phyloP scores from a whole-genome alignment of 2,113 vertebrate genomes.

The Diadophis punctatus region DNA sequence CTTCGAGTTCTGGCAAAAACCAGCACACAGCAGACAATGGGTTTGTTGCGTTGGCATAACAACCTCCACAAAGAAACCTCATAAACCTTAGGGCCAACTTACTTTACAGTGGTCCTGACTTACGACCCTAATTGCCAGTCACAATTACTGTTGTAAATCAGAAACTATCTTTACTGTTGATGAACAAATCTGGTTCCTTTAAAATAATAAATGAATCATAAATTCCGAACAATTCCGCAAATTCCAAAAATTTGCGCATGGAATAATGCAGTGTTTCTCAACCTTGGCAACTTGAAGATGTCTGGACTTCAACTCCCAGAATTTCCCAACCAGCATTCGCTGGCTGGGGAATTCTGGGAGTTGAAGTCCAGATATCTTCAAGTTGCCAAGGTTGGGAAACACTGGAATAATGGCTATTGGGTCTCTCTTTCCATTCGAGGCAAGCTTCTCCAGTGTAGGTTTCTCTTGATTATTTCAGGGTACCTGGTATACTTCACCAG shows the following conservation, averaged over 20 bases:
- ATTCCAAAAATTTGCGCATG: background rate
- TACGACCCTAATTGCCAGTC: background rate
- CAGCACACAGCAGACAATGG: background rate
- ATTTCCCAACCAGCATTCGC: no score
- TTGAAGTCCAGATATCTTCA: no score
- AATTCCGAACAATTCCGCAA: background rate
- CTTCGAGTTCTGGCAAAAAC: background rate
- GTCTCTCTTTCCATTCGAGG: background rate
- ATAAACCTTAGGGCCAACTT: background rate
- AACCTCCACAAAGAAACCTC: background rate
- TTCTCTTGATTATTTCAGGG: conserved; percentile 65
- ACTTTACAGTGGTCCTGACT: background rate
- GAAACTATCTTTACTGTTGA: background rate
- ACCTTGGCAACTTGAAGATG: no score
- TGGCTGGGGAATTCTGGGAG: no score
- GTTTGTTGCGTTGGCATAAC: background rate
- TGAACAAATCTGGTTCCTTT: background rate
- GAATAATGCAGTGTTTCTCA: no score
- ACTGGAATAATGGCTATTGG: no score
- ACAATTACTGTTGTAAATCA: background rate
- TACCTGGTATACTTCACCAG: conserved; percentile 95
- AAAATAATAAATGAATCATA: background rate
- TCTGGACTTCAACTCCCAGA: no score
- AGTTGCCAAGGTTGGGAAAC: no score
- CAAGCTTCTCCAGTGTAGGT: rapidly evolving